Percentiles rank a stretch among this genome's conserved stretches.
These are phyloP conservation scores for Drosophila putrida DNA, from an alignment of 2,888 invertebrate species.

Conservation along the genomic window DNA sequence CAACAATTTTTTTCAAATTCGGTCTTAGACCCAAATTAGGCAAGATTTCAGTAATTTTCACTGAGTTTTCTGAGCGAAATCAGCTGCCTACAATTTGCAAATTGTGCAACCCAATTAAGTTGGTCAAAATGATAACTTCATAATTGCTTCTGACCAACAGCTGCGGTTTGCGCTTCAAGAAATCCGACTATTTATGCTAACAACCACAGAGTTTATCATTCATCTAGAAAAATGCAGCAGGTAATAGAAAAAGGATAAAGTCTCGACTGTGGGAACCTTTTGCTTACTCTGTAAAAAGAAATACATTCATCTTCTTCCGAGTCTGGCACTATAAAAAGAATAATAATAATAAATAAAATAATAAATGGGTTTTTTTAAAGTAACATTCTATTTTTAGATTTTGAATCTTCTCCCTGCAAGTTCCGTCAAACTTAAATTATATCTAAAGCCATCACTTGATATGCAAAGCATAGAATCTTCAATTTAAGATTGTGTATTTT, in stretches of 20 bases:
- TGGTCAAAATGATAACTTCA: slow-evolving; percentile 30
- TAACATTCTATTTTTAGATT: too few species aligned
- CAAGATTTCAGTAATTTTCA: slow-evolving; percentile 10
- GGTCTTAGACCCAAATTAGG: not conserved
- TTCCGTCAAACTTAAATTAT: not conserved
- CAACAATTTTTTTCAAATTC: not conserved
- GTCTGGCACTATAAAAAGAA: too few species aligned
- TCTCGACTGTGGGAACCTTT: too few species aligned
- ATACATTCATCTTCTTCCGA: too few species aligned
- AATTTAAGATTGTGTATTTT: not conserved
- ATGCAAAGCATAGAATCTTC: not conserved
- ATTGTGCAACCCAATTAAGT: slow-evolving; percentile 52
- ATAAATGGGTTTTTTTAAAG: too few species aligned
- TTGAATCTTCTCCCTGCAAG: too few species aligned
- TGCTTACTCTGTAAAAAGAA: too few species aligned
- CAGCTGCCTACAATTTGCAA: slow-evolving; percentile 43
- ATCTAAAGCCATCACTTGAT: not conserved
- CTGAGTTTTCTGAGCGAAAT: slow-evolving; percentile 10
- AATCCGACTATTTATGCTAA: slow-evolving; percentile 2
- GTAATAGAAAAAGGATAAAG: not conserved
- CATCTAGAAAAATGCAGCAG: not conserved
- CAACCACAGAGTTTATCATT: not conserved
- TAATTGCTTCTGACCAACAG: slow-evolving; percentile 53
- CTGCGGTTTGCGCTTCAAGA: slow-evolving; percentile 49
- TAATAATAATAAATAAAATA: too few species aligned